Base-by-base conservation (phyloP, 2,113 vertebrate species). In the Rhinolophus ferrumequinum region DNA sequence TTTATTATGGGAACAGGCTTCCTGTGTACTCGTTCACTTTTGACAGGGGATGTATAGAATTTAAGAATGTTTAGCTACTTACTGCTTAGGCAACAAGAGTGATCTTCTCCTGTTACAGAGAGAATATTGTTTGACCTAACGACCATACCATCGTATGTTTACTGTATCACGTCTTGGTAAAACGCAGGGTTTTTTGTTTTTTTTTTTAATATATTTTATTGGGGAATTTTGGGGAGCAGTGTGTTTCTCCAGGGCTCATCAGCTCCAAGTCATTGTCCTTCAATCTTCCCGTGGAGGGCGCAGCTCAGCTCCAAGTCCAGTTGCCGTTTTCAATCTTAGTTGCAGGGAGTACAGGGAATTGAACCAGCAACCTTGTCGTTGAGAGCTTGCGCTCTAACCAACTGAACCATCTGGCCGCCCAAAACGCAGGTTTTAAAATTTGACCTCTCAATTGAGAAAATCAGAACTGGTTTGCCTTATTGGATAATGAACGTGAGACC, bases 41-140 rank as follows among this genome's bases (percentile, higher is more conserved):
- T 82, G 66, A 91, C 18, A 87, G 21, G n/a, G 60, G 41, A 22
- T 90, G 58, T 93, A 62, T 62, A 93, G 85, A 97, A 84, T 82
- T 72, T 67, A 82, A 96, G 80, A 44, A 80, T 84, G 73, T 73
- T 94, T 77, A 85, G 67, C 52, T 88, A 80, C 76, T 92, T 82
- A 79, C 41, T 80, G 33, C 28, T 64, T 76, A 84, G 84, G 18
- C 54, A 84, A 76, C 75, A 79, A 90, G 33, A 82, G 33, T 66
- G 88, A 84, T 54, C 87, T 83, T 82, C 28, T 81, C 33, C 58
- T 41, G 11, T 83, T 66, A 89, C 66, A 90, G 81, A 83, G 50
- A 67, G 5, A 24, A 44, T 72, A 76, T 52, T 41, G 15, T 70
- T 84, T 67, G 44, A 58, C 62, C 67, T 82, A 24, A 35, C 47